Evolutionary conservation across 2,113 vertebrate genomes (phyloP).

Genomic region (Plecotus auritus): DNA sequence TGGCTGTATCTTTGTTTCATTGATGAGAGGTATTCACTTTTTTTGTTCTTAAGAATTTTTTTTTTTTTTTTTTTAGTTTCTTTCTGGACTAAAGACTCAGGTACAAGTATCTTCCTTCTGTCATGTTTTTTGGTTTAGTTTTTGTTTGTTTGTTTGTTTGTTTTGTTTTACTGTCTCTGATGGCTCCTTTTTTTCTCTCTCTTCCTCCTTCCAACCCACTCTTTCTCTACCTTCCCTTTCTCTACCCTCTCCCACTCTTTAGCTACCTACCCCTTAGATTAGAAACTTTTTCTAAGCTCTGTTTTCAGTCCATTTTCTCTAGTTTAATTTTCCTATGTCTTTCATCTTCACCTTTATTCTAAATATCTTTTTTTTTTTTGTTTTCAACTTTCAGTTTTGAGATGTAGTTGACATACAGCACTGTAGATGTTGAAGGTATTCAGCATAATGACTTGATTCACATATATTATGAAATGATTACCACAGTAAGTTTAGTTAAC

Average conservation of each 20-base stretch:
- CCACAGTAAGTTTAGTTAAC: not conserved
- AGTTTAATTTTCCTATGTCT: not conserved
- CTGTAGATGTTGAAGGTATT: not conserved
- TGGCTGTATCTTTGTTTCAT: slow-evolving; percentile 50
- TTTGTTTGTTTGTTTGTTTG: not conserved
- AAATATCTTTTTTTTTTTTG: not conserved
- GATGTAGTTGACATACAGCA: not conserved
- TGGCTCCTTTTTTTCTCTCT: not conserved
- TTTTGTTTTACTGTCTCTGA: not conserved
- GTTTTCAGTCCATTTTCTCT: not conserved
- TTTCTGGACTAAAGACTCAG: slow-evolving; percentile 2
- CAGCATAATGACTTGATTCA: not conserved
- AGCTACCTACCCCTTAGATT: not conserved
- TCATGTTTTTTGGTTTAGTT: not conserved
- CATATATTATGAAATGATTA: not conserved
- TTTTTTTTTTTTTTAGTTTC: not conserved
- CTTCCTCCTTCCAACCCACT: too few relatives aligned
- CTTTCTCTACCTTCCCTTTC: not conserved
- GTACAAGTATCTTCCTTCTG: not conserved
- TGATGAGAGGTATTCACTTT: slow-evolving; percentile 25
- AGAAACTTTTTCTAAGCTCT: not conserved
- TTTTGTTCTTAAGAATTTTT: not conserved
- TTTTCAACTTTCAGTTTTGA: not conserved
- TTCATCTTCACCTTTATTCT: not conserved
- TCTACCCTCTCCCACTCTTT: not conserved